These are phyloP conservation scores for Drosophila orosa DNA, from an alignment of 1,140 invertebrate genomes.

Conservation along the genomic window DNA sequence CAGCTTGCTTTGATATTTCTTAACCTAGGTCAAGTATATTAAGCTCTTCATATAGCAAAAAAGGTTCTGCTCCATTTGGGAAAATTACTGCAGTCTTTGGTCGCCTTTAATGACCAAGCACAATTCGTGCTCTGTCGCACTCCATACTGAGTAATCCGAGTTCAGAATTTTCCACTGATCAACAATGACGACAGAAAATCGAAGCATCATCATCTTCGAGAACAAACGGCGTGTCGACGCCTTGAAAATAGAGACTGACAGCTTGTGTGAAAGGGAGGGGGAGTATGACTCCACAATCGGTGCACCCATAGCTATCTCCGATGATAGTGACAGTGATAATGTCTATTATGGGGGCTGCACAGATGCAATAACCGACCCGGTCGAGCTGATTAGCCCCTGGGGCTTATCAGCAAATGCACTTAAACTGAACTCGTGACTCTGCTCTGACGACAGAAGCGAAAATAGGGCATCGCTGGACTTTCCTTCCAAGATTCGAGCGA, in stretches of 20 bases:
- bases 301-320: slow-evolving; percentile 13
- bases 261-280: neutral
- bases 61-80: slow-evolving; percentile 13
- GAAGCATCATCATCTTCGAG: slow-evolving; percentile 34
- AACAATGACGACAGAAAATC: slow-evolving; percentile 42
- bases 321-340: slow-evolving; percentile 33
- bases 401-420: slow-evolving; percentile 31
- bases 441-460: slow-evolving; percentile 29
- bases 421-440: slow-evolving; percentile 24
- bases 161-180: slow-evolving; percentile 64
- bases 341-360: slow-evolving; percentile 7
- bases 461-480: neutral
- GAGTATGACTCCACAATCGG: slow-evolving; percentile 14
- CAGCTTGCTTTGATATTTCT: no score
- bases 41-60: no score
- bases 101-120: slow-evolving; percentile 29
- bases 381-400: slow-evolving; percentile 3
- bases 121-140: neutral
- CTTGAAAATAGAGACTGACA: slow-evolving; percentile 2
- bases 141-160: slow-evolving; percentile 6
- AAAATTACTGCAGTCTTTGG: slow-evolving; percentile 11
- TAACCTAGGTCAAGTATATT: neutral
- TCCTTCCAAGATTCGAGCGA: neutral
- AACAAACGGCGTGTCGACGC: slow-evolving; percentile 9
- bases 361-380: slow-evolving; percentile 14